A percentile compares a stretch with the other conserved stretches of the same genome.
Evolutionary conservation across 2,797 vertebrate genomes (phyloP).

Genomic region (Chloroceryle amazona): DNA sequence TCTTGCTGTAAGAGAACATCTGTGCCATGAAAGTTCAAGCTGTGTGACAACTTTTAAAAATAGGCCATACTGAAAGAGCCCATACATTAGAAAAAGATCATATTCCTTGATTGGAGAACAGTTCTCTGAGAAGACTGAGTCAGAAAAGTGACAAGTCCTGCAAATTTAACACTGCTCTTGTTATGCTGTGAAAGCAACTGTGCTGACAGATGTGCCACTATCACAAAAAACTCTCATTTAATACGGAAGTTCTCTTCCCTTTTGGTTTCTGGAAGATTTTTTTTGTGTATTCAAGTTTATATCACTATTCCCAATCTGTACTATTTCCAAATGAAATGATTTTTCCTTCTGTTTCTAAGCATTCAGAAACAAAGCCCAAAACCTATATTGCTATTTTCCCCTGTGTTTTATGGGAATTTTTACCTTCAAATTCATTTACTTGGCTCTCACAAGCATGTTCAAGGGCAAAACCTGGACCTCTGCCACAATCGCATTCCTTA

Average conservation of each 20-base stretch:
- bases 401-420: neutral
- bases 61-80: neutral
- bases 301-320: neutral
- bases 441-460: neutral
- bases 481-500: conserved; percentile 49
- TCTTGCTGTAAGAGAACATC: neutral
- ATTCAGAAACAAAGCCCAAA: neutral
- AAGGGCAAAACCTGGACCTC: conserved; percentile 37
- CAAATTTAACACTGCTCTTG: neutral
- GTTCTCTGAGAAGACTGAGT: neutral
- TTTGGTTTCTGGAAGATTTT: neutral
- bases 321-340: neutral
- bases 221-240: neutral
- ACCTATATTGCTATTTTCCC: neutral
- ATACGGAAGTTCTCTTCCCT: accelerated
- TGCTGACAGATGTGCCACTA: neutral
- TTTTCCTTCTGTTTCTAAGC: neutral
- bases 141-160: neutral
- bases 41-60: neutral
- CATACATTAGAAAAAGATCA: neutral
- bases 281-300: neutral
- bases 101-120: neutral
- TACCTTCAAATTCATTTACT: neutral
- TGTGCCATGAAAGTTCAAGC: no score
- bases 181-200: neutral